phyloP scores from a whole-genome alignment of 2,888 invertebrate species.

The Meiosimyza decipiens region DNA sequence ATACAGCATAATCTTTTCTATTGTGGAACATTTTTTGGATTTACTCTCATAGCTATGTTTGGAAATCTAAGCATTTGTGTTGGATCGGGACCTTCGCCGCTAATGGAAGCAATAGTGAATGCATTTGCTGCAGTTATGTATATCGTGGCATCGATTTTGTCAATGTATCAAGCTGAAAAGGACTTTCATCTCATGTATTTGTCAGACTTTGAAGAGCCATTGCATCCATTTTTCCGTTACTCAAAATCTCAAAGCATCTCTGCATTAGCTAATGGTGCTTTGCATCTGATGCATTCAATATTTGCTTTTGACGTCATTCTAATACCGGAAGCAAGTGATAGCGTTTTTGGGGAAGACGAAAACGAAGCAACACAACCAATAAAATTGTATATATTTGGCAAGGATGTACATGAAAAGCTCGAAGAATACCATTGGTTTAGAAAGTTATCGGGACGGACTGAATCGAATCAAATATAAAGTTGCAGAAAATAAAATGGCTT shows the following conservation, averaged over 20 bases:
- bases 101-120: constrained; percentile 49
- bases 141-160: constrained; percentile 46
- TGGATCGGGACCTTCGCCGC: constrained; percentile 40
- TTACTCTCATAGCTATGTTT: constrained; percentile 50
- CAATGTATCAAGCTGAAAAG: constrained; percentile 53
- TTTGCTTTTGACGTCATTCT: constrained; percentile 50
- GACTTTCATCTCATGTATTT: constrained; percentile 55
- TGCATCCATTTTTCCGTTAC: constrained; percentile 52
- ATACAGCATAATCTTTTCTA: constrained; percentile 52
- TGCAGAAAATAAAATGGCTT: too few species aligned
- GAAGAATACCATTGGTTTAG: constrained; percentile 46
- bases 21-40: constrained; percentile 55
- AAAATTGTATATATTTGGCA: constrained; percentile 46
- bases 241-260: constrained; percentile 55
- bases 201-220: constrained; percentile 46
- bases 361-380: constrained; percentile 39
- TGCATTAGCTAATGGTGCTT: constrained; percentile 47
- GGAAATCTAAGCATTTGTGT: constrained; percentile 49
- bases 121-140: constrained; percentile 44
- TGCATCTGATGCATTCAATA: constrained; percentile 53
- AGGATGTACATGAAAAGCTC: constrained; percentile 42
- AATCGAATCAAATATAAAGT: too few species aligned
- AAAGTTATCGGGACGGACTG: constrained; percentile 4
- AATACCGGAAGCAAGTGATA: constrained; percentile 34
- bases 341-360: constrained; percentile 18